Percentiles rank a stretch among this genome's conserved stretches.
phyloP scores from a whole-genome alignment of 2,113 vertebrate genomes.

The Gymnorhina tibicen region DNA sequence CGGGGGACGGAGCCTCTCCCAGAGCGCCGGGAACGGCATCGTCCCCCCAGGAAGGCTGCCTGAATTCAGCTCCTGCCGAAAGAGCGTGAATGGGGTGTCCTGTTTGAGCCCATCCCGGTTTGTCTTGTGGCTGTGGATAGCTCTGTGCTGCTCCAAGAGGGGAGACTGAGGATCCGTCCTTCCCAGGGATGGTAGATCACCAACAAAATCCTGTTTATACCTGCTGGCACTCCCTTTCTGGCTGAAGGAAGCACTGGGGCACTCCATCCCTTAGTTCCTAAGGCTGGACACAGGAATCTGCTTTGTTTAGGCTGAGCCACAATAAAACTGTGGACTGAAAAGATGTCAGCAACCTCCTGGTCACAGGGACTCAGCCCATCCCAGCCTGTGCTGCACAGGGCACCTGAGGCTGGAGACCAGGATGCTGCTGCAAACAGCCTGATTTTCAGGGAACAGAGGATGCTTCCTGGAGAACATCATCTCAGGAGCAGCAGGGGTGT shows the following conservation, averaged over 20 bases:
- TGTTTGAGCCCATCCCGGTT: not conserved
- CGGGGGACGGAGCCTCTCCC: not conserved
- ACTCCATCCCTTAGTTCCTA: not conserved
- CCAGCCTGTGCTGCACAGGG: rapidly evolving
- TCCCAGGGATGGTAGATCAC: rapidly evolving
- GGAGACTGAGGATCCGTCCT: not conserved
- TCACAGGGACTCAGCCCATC: not conserved
- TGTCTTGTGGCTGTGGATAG: not conserved
- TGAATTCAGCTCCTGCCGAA: not conserved
- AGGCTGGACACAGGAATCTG: not conserved
- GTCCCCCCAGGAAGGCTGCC: rapidly evolving
- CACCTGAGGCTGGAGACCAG: not conserved
- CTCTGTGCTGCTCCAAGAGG: not conserved
- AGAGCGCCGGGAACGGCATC: rapidly evolving
- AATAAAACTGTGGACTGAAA: not conserved
- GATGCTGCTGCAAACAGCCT: not conserved
- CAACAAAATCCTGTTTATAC: not conserved
- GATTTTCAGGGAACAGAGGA: not conserved
- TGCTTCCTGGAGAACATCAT: not conserved
- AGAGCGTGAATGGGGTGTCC: rapidly evolving
- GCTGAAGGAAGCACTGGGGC: not conserved
- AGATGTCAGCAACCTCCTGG: not conserved
- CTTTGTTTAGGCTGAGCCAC: not conserved
- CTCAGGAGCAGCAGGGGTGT: not conserved
- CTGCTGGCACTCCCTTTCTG: not conserved